phyloP scores from a whole-genome alignment of 2,797 vertebrate species.

The Urocyon cinereoargenteus region DNA sequence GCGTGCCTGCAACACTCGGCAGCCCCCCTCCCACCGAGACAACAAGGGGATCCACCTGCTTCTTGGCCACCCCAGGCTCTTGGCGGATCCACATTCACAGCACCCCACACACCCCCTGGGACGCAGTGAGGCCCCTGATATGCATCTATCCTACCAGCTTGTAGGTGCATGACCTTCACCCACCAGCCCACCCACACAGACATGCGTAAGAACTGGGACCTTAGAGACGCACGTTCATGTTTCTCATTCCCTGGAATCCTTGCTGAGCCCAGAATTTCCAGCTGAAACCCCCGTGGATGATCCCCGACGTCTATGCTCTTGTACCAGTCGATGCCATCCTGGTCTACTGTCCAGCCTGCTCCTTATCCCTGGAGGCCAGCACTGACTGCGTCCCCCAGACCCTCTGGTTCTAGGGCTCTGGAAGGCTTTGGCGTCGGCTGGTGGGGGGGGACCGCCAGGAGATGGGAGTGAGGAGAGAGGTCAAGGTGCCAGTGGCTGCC shows the following conservation, averaged over 20 bases:
- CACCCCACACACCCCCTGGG: not conserved
- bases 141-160: not conserved
- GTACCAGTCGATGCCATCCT: not conserved
- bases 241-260: not conserved
- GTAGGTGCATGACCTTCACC: not conserved
- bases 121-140: not conserved
- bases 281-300: not conserved
- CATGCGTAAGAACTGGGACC: not conserved
- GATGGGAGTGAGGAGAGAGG: not conserved
- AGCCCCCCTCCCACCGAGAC: not conserved
- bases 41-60: not conserved
- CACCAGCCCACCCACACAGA: not conserved
- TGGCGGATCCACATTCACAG: not conserved
- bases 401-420: not conserved
- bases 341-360: not conserved
- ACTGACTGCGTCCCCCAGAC: not conserved
- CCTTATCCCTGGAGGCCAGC: not conserved
- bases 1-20: rapidly evolving
- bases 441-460: not conserved
- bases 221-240: rapidly evolving
- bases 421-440: not conserved
- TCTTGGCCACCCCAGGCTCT: not conserved
- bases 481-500: no score
- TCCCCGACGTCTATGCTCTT: not conserved
- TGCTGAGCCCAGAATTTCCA: not conserved